These are phyloP conservation scores for Strigamia crassipes DNA, from an alignment of 2,888 invertebrate genomes.

Conservation along the genomic window DNA sequence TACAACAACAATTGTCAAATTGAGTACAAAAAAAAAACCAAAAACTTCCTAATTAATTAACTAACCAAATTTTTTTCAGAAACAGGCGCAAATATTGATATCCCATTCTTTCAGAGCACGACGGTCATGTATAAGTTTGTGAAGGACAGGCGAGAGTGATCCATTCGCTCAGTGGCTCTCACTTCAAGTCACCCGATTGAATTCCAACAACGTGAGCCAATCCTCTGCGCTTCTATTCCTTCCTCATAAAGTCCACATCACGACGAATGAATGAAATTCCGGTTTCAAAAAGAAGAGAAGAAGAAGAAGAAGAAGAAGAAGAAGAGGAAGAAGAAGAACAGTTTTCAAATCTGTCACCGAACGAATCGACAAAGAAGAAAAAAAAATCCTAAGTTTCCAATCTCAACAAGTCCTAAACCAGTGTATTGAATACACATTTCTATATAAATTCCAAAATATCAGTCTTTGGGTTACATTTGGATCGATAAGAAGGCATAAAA, in stretches of 20 bases:
- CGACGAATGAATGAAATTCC: not conserved
- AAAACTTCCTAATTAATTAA: too few species aligned
- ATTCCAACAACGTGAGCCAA: constrained; percentile 10
- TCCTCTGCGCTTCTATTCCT: not conserved
- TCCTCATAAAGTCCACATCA: not conserved
- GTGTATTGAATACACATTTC: too few species aligned
- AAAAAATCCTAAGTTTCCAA: not conserved
- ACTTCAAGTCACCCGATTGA: constrained; percentile 10
- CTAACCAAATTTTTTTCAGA: too few species aligned
- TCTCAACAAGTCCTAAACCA: too few species aligned
- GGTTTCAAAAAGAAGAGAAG: not conserved
- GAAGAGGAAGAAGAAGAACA: not conserved
- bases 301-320: not conserved
- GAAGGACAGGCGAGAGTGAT: not conserved
- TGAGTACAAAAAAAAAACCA: too few species aligned
- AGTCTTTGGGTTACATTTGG: not conserved
- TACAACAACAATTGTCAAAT: too few species aligned
- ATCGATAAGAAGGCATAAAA: not conserved
- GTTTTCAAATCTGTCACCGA: not conserved
- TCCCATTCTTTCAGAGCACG: not conserved
- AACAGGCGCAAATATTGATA: too few species aligned
- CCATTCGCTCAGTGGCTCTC: constrained; percentile 10
- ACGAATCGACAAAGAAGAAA: not conserved
- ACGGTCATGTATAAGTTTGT: not conserved
- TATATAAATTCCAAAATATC: not conserved